Base-by-base conservation (phyloP, 2,888 invertebrate species). In the Ormia ochracea region DNA sequence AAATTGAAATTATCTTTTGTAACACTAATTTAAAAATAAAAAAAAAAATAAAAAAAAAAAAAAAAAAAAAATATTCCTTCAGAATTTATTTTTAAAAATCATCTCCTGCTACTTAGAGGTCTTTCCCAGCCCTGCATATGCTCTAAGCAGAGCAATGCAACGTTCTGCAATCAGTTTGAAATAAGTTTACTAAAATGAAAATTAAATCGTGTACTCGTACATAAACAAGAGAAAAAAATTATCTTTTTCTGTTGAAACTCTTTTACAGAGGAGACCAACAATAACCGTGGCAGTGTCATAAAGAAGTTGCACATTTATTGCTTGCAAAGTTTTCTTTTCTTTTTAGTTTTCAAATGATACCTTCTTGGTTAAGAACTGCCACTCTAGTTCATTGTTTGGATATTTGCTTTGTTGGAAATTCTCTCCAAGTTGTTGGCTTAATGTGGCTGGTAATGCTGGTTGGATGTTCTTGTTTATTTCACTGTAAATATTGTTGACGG, bases 91-190 rank as follows among this genome's bases (percentile, higher is more conserved):
- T 2, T 19, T 10, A 5, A 23, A 6, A 2, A 4, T 10, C 9
- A n/a, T 31, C n/a, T 58, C 36, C 6, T n/a, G 17, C 17, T 33
- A 33, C 26, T 23, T 23, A 7, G 4, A n/a, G 3, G 6, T 56
- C 26, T 58, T 58, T 43, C 21, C 28, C 19, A 19, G 7, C 23
- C 41, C n/a, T 21, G 17, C 12, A 3, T 31, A 54, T 43, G 58
- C 52, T 17, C 5, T 38, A 63, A 28, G 38, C 3, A 41, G 69
- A 54, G 59, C 72, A 72, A 72, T 59, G 59, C 66, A 26, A 33
- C 36, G 43, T 66, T 65, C 72, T 59, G 59, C 75, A 81, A 81
- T 79, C 79, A 79, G 81, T 82, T 79, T 74, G 59, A 52, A 66
- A 33, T 58, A 50, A 45, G 48, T 76, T 69, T 63, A 41, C 48